These are phyloP conservation scores for silkworm (Bombyx mori) DNA, from an alignment of 1,140 invertebrate species.

Conservation along the genomic window ASM3026992v2 NC_085128.1:11997501-11998000, in stretches of 20 bases:
- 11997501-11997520: conserved; percentile 32
- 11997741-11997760: conserved; percentile 24
- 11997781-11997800: conserved; percentile 27
- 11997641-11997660: no score
- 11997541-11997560: neutral
- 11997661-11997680: no score
- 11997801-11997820: conserved; percentile 24
- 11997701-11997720: no score
- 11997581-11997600: neutral
- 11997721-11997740: conserved; percentile 20
- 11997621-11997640: no score
- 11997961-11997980: no score
- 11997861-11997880: conserved; percentile 21
- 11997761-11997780: conserved; percentile 28
- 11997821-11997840: conserved; percentile 24
- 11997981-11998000: no score
- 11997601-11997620: no score
- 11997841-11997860: conserved; percentile 28
- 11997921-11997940: no score
- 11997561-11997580: neutral
- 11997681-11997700: no score
- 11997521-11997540: conserved; percentile 1
- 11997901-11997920: conserved; percentile 26
- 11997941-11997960: no score
- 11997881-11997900: conserved; percentile 15